Conservation (phyloP, 2,113 vertebrate genomes). For the Caretta caretta region DNA sequence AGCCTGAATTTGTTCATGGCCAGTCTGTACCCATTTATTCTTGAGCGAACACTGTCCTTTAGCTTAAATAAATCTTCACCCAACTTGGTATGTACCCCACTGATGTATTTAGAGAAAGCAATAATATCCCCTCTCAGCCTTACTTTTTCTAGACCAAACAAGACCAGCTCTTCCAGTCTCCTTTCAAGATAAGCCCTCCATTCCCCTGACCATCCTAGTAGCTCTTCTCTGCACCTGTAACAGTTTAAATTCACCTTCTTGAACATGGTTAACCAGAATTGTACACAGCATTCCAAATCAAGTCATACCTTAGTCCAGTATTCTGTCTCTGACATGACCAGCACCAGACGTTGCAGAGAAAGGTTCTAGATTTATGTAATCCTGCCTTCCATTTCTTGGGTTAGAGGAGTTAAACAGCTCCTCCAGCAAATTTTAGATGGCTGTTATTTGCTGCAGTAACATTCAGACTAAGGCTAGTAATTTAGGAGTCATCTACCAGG, state of each 20-base stretch:
- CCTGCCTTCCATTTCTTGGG: neutral
- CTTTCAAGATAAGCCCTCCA: too few species aligned
- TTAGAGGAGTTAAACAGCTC: neutral
- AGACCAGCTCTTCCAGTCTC: too few species aligned
- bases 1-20: neutral
- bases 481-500: neutral
- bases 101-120: neutral
- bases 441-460: neutral
- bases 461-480: neutral
- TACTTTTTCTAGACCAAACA: too few species aligned
- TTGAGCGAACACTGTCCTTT: neutral
- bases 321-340: neutral
- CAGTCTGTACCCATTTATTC: neutral
- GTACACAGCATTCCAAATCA: too few species aligned
- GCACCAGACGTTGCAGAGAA: rapidly evolving
- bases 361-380: neutral
- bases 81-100: too few species aligned
- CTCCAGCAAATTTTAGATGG: neutral
- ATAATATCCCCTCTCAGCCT: neutral
- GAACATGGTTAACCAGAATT: too few species aligned
- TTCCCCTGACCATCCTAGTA: too few species aligned
- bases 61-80: neutral
- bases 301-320: neutral
- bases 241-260: too few species aligned
- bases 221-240: too few species aligned